Evolutionary conservation across 2,888 invertebrate genomes (phyloP), one percentile per base, ranked within the genome.

Genomic region (Parthenolecanium corni): DNA sequence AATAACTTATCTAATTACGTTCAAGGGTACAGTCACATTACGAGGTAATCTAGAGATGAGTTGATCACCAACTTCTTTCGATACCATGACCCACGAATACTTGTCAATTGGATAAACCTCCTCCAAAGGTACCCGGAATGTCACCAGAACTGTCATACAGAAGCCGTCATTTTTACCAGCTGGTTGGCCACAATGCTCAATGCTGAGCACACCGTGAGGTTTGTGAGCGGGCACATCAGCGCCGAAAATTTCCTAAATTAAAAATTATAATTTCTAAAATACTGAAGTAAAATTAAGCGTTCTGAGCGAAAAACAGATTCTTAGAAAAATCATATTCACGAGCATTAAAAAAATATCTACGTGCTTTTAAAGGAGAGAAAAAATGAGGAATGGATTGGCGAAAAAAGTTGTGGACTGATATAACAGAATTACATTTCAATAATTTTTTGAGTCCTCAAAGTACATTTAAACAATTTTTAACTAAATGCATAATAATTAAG

Each of bases 11-110:
- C 58, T 47, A 16, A 91, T 84, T 69, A 91, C 90, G 76, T 89
- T 84, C 53, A 93, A 76, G 65, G 85, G 84, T 70, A 92, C 78
- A 36, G 86, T 85, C 71, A 86, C 84, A 74, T 89, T 83, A 71
- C 85, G 86, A 52, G 82, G 81, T 66, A 89, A 78, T 68, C 85
- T 79, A 20, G 79, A 74, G 14, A 86, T 76, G 57, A 92, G 73
- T 67, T 77, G 78, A 65, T 84, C 83, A 56, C 86, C 85, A 38
- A 86, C 74, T 47, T 82, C 80, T 69, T 79, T 77, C 25, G 84
- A 79, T 47, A 89, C 74, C 74, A 91, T 89, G 69, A 89, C 85
- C 93, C 92, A 93, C 14, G 85, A 84, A 75, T 89, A 92, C 74
- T 91, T 91, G 64, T 89, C 89, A 71, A 87, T 86, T 3, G 90